These are phyloP conservation scores for Cheilosia impressa DNA, from an alignment of 2,888 invertebrate species.

Conservation along the genomic window DNA sequence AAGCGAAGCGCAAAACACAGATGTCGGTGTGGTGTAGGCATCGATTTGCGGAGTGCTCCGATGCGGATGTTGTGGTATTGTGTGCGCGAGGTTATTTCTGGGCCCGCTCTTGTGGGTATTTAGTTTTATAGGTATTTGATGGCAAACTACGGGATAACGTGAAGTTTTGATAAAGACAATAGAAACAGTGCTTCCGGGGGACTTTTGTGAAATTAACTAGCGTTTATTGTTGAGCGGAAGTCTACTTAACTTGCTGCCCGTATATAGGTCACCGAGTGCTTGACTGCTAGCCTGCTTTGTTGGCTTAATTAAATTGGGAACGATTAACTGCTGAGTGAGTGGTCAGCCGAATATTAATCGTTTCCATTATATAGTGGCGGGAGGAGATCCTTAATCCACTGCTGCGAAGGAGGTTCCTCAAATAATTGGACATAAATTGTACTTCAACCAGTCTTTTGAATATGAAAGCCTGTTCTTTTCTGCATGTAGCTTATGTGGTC, in stretches of 20 bases:
- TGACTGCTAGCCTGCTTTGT: background rate
- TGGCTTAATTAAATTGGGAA: conserved; percentile 11
- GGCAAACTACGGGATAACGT: conserved; percentile 40
- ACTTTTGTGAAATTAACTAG: background rate
- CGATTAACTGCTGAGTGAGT: background rate
- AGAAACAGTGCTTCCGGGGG: background rate
- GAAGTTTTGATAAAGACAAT: conserved; percentile 39
- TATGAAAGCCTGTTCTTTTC: too few species aligned
- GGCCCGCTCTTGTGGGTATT: conserved; percentile 20
- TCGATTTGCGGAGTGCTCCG: conserved; percentile 58
- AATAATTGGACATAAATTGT: too few species aligned
- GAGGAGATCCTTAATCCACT: too few species aligned
- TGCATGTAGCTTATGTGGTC: too few species aligned
- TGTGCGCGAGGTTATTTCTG: background rate
- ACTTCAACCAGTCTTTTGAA: too few species aligned
- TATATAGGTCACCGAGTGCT: conserved; percentile 7
- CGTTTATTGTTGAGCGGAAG: background rate
- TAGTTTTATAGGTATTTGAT: conserved; percentile 57
- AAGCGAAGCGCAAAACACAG: conserved; percentile 35
- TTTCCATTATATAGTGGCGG: too few species aligned
- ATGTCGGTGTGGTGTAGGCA: conserved; percentile 29
- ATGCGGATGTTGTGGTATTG: background rate
- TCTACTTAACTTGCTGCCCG: background rate
- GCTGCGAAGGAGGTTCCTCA: too few species aligned
- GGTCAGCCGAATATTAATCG: background rate